These are phyloP conservation scores for Menidia menidia DNA, from an alignment of 2,797 vertebrate genomes.

Conservation along the genomic window DNA sequence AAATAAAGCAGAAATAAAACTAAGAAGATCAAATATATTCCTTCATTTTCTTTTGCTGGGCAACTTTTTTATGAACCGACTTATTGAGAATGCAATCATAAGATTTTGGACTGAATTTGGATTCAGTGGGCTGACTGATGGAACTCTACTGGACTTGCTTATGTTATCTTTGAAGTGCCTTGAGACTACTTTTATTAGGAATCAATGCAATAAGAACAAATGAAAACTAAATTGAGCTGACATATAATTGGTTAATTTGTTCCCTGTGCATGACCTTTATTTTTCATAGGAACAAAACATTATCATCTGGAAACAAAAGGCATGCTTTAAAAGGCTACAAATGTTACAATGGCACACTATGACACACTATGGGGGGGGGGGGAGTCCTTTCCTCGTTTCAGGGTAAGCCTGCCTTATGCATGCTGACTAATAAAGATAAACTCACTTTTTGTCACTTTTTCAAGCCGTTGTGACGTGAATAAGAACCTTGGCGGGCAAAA, in stretches of 20 bases:
- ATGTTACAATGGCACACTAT: too few relatives aligned
- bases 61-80: background rate
- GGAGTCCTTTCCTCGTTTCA: too few relatives aligned
- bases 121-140: background rate
- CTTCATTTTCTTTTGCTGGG: background rate
- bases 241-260: background rate
- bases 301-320: background rate
- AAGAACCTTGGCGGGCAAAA: conserved; percentile 61
- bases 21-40: background rate
- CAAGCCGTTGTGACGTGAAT: conserved; percentile 41
- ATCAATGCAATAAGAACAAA: background rate
- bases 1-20: background rate
- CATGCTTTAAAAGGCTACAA: background rate
- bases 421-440: too few relatives aligned
- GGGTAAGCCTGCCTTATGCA: too few relatives aligned
- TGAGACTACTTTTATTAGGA: too few relatives aligned
- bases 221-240: background rate
- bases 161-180: too few relatives aligned
- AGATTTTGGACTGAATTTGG: background rate
- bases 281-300: background rate
- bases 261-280: background rate
- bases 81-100: background rate
- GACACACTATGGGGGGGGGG: too few relatives aligned
- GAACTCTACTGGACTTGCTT: too few relatives aligned
- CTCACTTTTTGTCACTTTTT: too few relatives aligned